Evolutionary conservation across 2,888 invertebrate species (phyloP), one percentile per base, ranked within the genome.

Genomic region (Maniola hyperantus): DNA sequence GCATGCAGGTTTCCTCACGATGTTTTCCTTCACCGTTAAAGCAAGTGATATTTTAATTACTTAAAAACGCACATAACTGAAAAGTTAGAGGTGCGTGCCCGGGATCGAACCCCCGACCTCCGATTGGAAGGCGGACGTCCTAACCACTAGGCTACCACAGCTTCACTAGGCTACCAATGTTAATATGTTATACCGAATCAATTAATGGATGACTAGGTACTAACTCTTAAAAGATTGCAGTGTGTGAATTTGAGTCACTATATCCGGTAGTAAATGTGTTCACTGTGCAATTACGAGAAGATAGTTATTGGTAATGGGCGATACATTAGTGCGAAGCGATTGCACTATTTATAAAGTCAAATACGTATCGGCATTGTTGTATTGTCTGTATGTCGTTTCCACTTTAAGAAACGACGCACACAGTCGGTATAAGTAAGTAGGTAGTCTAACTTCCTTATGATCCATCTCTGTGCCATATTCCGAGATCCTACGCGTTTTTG

Each of bases 291-390:
- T 73, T 71, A 64, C 36, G 36, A 54, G 36, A 2, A 54, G 54
- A 69, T 68, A 62, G 58, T 67, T 68, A 46, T 46, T 70, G 67
- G 57, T 76, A 76, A 76, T 76, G 46, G 46, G 18, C 34, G 50
- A 50, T 51, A 39, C 20, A 34, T 61, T 50, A 39, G 73, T 76
- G 76, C 70, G 74, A 78, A 77, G 77, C 78, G 81, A 79, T 77
- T 82, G 80, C 83, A 87, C 85, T 90, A 89, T 89, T 90, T 90
- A 87, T 90, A 88, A 89, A 90, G 86, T 87, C 85, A 83, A 87
- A 88, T 88, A 83, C 70, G 73, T 81, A 84, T 82, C 81, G 78
- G 83, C 85, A 91, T 90, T 91, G 89, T 91, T 90, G 88, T 87
- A 91, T 89, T 89, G 91, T 83, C 77, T 76, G 77, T 79, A 75